Base-by-base conservation (phyloP, 2,888 invertebrate genomes). In the Troilus luridus region DNA sequence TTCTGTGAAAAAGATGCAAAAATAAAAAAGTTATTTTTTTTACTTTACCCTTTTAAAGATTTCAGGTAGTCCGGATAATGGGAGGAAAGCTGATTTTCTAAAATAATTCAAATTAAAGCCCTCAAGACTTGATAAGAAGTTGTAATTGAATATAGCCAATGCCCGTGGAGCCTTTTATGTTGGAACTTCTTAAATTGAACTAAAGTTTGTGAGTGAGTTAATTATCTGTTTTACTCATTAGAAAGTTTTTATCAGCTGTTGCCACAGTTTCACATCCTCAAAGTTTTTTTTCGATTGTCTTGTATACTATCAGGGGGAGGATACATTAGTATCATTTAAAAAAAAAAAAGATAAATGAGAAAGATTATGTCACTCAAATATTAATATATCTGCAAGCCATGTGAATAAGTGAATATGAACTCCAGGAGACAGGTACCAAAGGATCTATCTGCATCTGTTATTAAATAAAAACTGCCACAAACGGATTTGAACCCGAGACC, bases 141-240 rank as follows among this genome's bases (percentile, higher is more conserved):
- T 85, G 85, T 85, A 85, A 85, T 85, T 58, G 85, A 85, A 85
- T 85, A 56, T 85, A 56, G 85, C 72, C 41, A 27, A 77, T 77
- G 72, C 27, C 27, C 41, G 27, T 7, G 41, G 72, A 41, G 17
- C 41, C 72, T 77, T 77, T 77, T 17, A 77, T 77, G 72, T 77
- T 27, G 41, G 17, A 77, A 77, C 27, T 77, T 77, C 24, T 41
- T 17, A 77, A 77, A 77, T 77, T 77, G 14, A 77, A 77, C 72
- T 41, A 77, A 77, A 77, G 17, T 77, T 77, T 77, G 72, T 27
- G 72, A 67, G 67, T 67, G 67, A 77, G 72, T 77, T 77, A 77
- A 77, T 77, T 77, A 77, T 77, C 27, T 17, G 72, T 77, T 77
- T 77, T 77, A 77, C 72, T 77, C 27, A 77, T 77, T 77, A 77